Conservation (phyloP, 2,888 invertebrate species). For the Tachina lurida region DNA sequence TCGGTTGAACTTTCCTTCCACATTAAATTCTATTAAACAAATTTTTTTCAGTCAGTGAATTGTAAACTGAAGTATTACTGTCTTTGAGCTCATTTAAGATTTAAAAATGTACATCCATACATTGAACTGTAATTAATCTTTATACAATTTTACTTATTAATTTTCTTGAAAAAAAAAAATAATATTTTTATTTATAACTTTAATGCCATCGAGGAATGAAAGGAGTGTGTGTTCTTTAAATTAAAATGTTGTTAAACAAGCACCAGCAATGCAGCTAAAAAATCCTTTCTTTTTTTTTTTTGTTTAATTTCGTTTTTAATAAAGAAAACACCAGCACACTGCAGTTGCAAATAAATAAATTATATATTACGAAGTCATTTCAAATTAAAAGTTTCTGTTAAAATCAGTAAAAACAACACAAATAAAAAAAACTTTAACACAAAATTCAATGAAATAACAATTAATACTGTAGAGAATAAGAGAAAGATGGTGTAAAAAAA, state of each 20-base stretch:
- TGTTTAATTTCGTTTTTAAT: conserved; percentile 18
- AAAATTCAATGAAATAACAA: conserved; percentile 29
- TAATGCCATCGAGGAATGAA: background rate
- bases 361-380: conserved; percentile 47
- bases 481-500: background rate
- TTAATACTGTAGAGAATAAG: background rate
- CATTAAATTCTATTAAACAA: too few species aligned
- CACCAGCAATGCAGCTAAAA: conserved; percentile 20
- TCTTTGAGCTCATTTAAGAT: too few species aligned
- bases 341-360: conserved; percentile 32
- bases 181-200: background rate
- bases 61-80: too few species aligned
- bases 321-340: conserved; percentile 17
- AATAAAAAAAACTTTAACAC: conserved; percentile 4
- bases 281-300: background rate
- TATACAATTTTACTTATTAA: background rate
- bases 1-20: too few species aligned
- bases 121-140: background rate
- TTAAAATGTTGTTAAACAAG: conserved; percentile 38
- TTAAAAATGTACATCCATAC: background rate
- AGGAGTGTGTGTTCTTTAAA: background rate
- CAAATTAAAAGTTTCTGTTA: conserved; percentile 54
- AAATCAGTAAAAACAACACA: conserved; percentile 2
- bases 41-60: too few species aligned
- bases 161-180: conserved; percentile 1